These are phyloP conservation scores for Apis florea DNA, from an alignment of 1,140 invertebrate species.

Conservation along the genomic window DNA sequence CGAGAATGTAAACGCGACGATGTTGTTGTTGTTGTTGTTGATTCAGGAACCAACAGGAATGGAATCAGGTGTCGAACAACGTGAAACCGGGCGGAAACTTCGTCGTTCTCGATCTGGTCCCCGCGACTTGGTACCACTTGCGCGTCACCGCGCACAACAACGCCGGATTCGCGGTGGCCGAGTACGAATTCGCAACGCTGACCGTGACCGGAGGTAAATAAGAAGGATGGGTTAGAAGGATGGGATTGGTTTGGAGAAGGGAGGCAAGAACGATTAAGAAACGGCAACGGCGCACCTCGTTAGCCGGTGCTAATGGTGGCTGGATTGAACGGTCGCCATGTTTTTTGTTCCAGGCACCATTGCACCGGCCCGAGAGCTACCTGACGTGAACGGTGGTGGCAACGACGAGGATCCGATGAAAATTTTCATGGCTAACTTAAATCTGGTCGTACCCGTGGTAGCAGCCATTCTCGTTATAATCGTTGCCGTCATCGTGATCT, in stretches of 20 bases:
- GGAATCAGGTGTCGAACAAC: slow-evolving; percentile 96
- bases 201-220: slow-evolving; percentile 94
- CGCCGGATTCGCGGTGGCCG: slow-evolving; percentile 95
- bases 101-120: slow-evolving; percentile 93
- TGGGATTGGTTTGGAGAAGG: too few relatives aligned
- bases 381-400: slow-evolving; percentile 83
- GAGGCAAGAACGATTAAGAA: slow-evolving; percentile 33
- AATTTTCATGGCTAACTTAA: slow-evolving; percentile 92
- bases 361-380: slow-evolving; percentile 92
- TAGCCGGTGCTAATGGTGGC: slow-evolving; percentile 79
- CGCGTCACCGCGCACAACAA: slow-evolving; percentile 97
- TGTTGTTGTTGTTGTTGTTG: neutral
- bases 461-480: slow-evolving; percentile 95
- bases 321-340: slow-evolving; percentile 62
- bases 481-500: slow-evolving; percentile 94
- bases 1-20: neutral
- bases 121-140: slow-evolving; percentile 95
- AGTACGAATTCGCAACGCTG: slow-evolving; percentile 97
- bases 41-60: slow-evolving; percentile 88
- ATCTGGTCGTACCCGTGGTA: slow-evolving; percentile 96
- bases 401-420: slow-evolving; percentile 89
- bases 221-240: neutral
- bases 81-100: slow-evolving; percentile 95
- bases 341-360: slow-evolving; percentile 93
- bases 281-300: slow-evolving; percentile 61